Evolutionary conservation across 2,888 invertebrate species (phyloP), one percentile per base, ranked within the genome.

Genomic region (Deilephila porcellus): DNA sequence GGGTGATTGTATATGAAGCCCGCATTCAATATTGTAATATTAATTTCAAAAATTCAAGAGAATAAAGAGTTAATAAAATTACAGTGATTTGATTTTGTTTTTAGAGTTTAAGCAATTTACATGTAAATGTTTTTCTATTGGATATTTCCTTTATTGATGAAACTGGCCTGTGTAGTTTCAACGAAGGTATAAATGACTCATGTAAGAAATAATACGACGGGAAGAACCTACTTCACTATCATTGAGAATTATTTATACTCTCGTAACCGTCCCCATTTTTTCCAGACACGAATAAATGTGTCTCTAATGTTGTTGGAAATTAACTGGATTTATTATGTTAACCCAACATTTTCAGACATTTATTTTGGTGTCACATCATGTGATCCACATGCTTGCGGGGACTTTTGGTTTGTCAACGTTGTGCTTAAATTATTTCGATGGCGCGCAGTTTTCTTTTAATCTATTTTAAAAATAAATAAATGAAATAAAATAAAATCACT

Each of bases 21-120:
- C 94, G 89, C 93, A 93, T 94, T 93, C 93, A 93, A 93, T 94
- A 94, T 93, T 94, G 93, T 94, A 94, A 93, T 91, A 94, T 94
- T 94, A 93, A 93, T 94, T 94, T 94, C 92, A 90, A 90, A 93
- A 93, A 93, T 94, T 94, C 93, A 94, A 92, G 89, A 93, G 93
- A 94, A 94, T 94, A 94, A 94, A 94, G 93, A 94, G 93, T 94
- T 94, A 93, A 93, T 93, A 92, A 93, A 93, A 92, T 80, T 78
- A 85, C 84, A 78, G 81, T 72, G 83, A 83, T 85, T 83, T 85
- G 73, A 82, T 87, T 86, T 81, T 78, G 83, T 79, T 76, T 81
- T 70, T 60, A 64, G 64, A 45, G 20, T 52, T 25, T 25, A 53
- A 53, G 56, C 29, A 29, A 53, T 25, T 52, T 8, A 37, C 1